Evolutionary conservation across 2,113 vertebrate species (phyloP).

Genomic region (Hyperopisus bebe): DNA sequence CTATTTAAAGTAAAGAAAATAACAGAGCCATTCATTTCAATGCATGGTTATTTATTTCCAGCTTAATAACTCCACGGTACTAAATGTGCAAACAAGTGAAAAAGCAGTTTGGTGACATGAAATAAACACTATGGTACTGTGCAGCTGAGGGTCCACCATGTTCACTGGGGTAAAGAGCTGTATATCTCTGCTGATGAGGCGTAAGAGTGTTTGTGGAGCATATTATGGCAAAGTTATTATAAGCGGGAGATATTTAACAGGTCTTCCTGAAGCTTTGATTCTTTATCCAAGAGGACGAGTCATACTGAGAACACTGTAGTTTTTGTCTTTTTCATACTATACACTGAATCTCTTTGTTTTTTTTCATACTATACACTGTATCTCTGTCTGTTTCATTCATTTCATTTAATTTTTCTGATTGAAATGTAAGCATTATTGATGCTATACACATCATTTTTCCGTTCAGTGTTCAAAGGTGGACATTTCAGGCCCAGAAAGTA

Average conservation of each 20-base stretch:
- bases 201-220: neutral
- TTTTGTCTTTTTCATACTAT: neutral
- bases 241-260: neutral
- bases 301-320: neutral
- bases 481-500: neutral
- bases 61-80: constrained; percentile 35
- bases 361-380: neutral
- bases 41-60: constrained; percentile 38
- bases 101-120: constrained; percentile 27
- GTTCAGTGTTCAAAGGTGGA: constrained; percentile 36
- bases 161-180: constrained; percentile 26
- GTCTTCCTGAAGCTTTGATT: neutral
- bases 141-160: constrained; percentile 22
- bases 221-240: neutral
- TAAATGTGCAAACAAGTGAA: constrained; percentile 36
- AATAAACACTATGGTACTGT: constrained; percentile 39
- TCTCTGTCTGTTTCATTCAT: neutral
- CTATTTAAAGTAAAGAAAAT: constrained; percentile 51
- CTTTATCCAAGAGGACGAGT: neutral
- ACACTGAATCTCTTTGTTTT: neutral
- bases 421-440: neutral
- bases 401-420: neutral
- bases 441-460: constrained; percentile 31
- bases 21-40: constrained; percentile 34
- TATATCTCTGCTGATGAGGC: constrained; percentile 26